Conservation (phyloP, 2,888 invertebrate genomes). For the Chaetogeoica ovagalla region DNA sequence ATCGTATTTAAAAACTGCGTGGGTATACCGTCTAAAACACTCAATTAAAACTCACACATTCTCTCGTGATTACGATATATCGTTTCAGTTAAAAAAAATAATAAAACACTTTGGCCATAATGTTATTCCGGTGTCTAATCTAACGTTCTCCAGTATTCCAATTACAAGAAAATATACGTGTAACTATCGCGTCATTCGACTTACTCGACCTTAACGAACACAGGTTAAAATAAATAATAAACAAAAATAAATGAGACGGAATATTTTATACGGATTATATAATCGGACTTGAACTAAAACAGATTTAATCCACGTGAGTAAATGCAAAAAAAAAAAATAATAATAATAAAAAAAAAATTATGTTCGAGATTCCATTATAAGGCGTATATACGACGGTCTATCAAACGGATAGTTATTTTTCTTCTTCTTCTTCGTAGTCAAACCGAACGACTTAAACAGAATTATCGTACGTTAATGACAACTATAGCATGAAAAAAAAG, state of each 20-base stretch:
- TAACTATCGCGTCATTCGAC: background rate
- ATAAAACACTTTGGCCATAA: too few species aligned
- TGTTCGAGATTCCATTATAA: conserved; percentile 11
- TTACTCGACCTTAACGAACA: too few species aligned
- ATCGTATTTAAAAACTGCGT: too few species aligned
- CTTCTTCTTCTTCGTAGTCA: background rate
- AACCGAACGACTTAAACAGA: background rate
- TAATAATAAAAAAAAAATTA: too few species aligned
- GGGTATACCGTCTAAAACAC: too few species aligned
- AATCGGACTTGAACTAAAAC: background rate
- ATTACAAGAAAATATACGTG: background rate
- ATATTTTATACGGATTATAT: background rate
- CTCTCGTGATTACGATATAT: too few species aligned
- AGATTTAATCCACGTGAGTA: background rate
- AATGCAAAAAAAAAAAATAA: background rate
- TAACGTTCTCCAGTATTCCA: background rate
- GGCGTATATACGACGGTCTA: background rate
- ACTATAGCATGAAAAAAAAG: conserved; percentile 1
- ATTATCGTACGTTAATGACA: conserved; percentile 27
- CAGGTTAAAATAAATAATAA: background rate
- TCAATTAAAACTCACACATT: too few species aligned
- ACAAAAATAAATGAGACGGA: background rate
- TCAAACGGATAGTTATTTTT: conserved; percentile 20
- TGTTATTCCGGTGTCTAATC: too few species aligned
- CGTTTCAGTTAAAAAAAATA: too few species aligned